A percentile compares a stretch with the other conserved stretches of the same genome.
Conservation (phyloP, 2,113 vertebrate species). For the Aramus guarauna region DNA sequence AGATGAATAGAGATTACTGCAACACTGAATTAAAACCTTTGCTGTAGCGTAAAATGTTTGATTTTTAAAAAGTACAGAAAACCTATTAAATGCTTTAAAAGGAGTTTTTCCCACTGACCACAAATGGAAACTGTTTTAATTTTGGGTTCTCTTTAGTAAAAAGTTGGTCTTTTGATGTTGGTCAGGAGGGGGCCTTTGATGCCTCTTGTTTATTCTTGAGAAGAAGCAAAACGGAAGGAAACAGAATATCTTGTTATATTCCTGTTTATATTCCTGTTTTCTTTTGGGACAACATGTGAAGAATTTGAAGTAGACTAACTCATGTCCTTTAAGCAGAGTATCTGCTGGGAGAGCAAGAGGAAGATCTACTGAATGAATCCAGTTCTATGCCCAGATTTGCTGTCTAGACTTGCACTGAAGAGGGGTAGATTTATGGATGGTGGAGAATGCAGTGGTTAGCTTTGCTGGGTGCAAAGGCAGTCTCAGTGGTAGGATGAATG, state of each 20-base stretch:
- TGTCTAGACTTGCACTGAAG: background rate
- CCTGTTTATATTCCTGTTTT: background rate
- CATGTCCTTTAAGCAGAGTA: background rate
- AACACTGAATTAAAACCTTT: background rate
- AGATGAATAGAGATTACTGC: background rate
- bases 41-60: background rate
- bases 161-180: conserved; percentile 2
- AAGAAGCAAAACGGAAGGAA: background rate
- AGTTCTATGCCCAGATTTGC: background rate
- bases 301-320: background rate
- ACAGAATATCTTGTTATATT: background rate
- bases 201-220: background rate
- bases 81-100: background rate
- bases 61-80: background rate
- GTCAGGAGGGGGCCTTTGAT: conserved; percentile 11
- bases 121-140: background rate
- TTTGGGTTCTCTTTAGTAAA: background rate
- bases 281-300: background rate
- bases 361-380: background rate
- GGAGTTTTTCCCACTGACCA: background rate
- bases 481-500: background rate
- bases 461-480: background rate
- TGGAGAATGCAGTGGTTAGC: background rate
- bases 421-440: background rate
- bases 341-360: background rate